phyloP scores from a whole-genome alignment of 2,888 invertebrate species.

The Cantharis rufa region DNA sequence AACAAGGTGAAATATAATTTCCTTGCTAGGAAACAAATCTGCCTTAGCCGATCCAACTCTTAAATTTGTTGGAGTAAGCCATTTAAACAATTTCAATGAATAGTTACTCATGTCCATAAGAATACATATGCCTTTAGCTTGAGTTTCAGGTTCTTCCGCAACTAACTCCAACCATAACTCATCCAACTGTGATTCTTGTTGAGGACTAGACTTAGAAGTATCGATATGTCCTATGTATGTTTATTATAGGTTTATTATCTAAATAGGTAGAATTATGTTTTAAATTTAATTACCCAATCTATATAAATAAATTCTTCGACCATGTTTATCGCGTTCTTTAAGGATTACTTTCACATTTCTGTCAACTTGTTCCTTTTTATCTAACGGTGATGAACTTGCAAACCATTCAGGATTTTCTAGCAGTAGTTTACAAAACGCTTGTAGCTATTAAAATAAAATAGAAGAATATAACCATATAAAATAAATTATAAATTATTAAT shows the following conservation, averaged over 20 bases:
- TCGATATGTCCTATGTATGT: constrained; percentile 42
- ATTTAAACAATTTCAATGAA: constrained; percentile 45
- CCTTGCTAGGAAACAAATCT: constrained; percentile 45
- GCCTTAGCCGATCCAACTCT: constrained; percentile 41
- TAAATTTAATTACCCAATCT: constrained; percentile 45
- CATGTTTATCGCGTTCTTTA: constrained; percentile 46
- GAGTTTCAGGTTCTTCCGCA: constrained; percentile 46
- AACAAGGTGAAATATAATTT: constrained; percentile 48
- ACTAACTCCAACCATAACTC: constrained; percentile 50
- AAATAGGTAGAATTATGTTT: neutral
- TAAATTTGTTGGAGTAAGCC: constrained; percentile 49
- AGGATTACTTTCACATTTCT: constrained; percentile 47
- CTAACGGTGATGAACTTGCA: constrained; percentile 40
- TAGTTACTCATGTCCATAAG: constrained; percentile 50
- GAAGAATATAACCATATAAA: too few relatives aligned
- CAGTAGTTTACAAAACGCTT: constrained; percentile 45
- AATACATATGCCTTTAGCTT: constrained; percentile 49
- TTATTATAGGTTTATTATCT: neutral
- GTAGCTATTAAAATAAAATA: constrained; percentile 41
- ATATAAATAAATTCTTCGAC: constrained; percentile 49
- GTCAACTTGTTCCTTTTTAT: constrained; percentile 42
- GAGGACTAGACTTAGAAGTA: constrained; percentile 24
- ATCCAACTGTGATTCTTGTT: constrained; percentile 40
- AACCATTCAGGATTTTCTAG: constrained; percentile 50
- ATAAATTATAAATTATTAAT: too few relatives aligned